A percentile compares a stretch with the other conserved stretches of the same genome.
phyloP scores from a whole-genome alignment of 2,888 invertebrate species.

The Lottia gigantea region DNA sequence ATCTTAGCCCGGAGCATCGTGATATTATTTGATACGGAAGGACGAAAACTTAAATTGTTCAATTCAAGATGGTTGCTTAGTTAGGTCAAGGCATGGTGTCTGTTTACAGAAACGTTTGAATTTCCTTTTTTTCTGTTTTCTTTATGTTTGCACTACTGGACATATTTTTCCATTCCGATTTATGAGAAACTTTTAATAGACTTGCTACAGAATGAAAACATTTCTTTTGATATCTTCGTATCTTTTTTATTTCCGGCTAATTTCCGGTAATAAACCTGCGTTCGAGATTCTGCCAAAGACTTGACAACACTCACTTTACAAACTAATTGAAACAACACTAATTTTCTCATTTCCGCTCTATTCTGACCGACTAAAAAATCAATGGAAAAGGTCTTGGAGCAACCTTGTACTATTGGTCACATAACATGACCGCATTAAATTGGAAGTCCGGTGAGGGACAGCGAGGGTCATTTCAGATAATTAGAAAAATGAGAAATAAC shows the following conservation, averaged over 20 bases:
- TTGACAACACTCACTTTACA: background rate
- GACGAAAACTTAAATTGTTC: too few relatives aligned
- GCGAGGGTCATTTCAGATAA: too few relatives aligned
- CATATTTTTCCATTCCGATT: background rate
- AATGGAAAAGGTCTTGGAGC: background rate
- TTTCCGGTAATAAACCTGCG: background rate
- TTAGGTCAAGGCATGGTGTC: too few relatives aligned
- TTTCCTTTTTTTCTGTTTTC: background rate
- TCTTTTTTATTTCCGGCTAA: constrained; percentile 6
- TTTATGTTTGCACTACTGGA: background rate
- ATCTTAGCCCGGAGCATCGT: too few relatives aligned
- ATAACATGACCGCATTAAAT: background rate
- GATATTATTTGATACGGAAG: too few relatives aligned
- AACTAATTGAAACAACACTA: constrained; percentile 7
- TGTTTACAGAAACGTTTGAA: too few relatives aligned
- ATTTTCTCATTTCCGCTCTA: background rate
- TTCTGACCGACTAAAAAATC: background rate
- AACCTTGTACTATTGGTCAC: background rate
- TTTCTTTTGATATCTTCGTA: background rate
- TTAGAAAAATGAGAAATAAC: too few relatives aligned
- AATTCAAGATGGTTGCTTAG: too few relatives aligned
- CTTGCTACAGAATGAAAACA: background rate
- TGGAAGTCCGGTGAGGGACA: background rate
- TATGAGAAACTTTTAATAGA: background rate
- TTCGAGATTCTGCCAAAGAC: background rate